Percentiles rank a stretch among this genome's conserved stretches.
phyloP scores from a whole-genome alignment of 2,888 invertebrate genomes.

The Zygogramma bicolorata region DNA sequence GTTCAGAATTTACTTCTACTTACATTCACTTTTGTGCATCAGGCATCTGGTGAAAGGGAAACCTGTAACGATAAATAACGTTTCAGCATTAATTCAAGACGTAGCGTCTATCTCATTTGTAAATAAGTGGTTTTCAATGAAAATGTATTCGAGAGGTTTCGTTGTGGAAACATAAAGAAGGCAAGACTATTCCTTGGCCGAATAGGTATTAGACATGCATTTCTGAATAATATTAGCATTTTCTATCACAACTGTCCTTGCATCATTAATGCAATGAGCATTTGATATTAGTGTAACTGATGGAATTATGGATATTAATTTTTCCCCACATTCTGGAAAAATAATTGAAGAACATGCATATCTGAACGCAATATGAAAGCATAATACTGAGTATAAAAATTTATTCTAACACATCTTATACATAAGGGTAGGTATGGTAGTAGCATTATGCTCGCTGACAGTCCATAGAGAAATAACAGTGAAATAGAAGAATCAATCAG shows the following conservation, averaged over 20 bases:
- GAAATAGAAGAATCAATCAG: too few relatives aligned
- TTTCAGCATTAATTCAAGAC: conserved; percentile 20
- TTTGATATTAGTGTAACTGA: background rate
- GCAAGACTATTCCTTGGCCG: background rate
- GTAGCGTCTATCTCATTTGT: conserved; percentile 19
- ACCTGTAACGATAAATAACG: conserved; percentile 26
- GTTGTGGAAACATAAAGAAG: background rate
- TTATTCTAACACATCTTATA: too few relatives aligned
- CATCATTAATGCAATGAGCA: too few relatives aligned
- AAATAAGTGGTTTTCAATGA: conserved; percentile 23
- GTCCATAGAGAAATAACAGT: too few relatives aligned
- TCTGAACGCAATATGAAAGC: too few relatives aligned
- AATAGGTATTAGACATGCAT: background rate
- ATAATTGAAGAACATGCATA: too few relatives aligned
- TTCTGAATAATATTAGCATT: background rate
- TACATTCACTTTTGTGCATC: conserved; percentile 12
- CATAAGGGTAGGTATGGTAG: too few relatives aligned
- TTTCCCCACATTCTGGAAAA: too few relatives aligned
- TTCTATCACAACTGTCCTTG: background rate
- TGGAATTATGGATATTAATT: background rate
- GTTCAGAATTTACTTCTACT: background rate
- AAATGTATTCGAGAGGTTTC: conserved; percentile 25
- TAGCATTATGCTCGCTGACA: too few relatives aligned
- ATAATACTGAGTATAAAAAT: too few relatives aligned
- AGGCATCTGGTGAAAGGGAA: conserved; percentile 24